Evolutionary conservation across 2,113 vertebrate species (phyloP).

Genomic region (Herpetotheres cachinnans): DNA sequence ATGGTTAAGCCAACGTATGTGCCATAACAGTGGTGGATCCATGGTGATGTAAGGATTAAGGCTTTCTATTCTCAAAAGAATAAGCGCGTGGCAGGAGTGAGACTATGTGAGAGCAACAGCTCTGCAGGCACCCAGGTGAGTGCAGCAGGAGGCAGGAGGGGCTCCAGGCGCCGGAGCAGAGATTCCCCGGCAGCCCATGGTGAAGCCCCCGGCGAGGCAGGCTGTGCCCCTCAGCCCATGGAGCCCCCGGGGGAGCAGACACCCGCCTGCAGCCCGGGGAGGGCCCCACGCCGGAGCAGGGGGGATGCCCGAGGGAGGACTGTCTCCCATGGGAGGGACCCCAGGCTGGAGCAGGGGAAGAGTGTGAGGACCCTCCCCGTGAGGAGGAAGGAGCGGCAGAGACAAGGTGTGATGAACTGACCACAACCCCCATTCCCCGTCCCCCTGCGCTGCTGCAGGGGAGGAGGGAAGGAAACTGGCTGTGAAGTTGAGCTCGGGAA

Average conservation of each 20-base stretch:
- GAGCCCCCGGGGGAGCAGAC: no score
- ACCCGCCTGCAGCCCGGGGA: neutral
- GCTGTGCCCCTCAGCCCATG: no score
- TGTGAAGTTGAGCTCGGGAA: neutral
- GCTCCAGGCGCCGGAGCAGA: no score
- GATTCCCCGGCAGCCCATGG: no score
- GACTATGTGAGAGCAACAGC: no score
- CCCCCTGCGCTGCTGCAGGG: neutral
- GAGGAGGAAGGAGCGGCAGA: neutral
- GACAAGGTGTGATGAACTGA: no score
- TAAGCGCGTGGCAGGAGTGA: neutral
- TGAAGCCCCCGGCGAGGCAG: no score
- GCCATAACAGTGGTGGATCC: neutral
- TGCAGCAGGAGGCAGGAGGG: no score
- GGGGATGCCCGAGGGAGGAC: neutral
- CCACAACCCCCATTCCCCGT: neutral
- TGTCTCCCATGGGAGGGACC: neutral
- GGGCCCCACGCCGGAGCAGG: neutral
- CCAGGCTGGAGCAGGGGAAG: neutral
- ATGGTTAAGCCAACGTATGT: neutral
- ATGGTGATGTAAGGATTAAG: neutral
- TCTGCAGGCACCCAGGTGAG: no score
- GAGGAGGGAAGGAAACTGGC: neutral
- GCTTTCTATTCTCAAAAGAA: neutral
- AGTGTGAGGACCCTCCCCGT: neutral